A percentile compares a stretch with the other conserved stretches of the same genome.
Conservation (phyloP, 2,888 invertebrate species). For the Exephanes ischioxanthus region DNA sequence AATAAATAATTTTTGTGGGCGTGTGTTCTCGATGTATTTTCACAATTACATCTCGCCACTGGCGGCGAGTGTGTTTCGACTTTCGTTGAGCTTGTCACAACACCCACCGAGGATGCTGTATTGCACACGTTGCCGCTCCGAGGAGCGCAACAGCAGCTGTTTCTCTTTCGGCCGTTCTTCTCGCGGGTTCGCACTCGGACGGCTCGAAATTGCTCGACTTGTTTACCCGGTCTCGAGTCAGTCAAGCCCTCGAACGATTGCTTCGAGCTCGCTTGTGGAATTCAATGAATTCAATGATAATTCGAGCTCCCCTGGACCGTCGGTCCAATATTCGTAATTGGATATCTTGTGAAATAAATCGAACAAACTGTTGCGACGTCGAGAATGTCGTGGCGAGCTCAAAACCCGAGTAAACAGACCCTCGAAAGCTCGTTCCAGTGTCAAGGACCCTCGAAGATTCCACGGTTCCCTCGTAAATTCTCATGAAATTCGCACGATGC, state of each 20-base stretch:
- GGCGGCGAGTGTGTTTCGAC: background rate
- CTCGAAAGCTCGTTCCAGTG: slow-evolving; percentile 6
- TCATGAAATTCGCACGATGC: slow-evolving; percentile 20
- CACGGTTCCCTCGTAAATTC: slow-evolving; percentile 11
- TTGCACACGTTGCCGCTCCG: background rate
- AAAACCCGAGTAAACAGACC: background rate
- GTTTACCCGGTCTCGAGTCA: background rate
- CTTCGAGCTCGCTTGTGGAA: background rate
- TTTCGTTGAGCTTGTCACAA: background rate
- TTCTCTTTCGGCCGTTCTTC: background rate
- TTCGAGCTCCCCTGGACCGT: too few relatives aligned
- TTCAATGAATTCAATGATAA: too few relatives aligned
- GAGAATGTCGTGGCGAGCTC: background rate
- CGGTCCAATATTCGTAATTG: too few relatives aligned
- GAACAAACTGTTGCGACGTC: background rate
- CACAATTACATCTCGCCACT: background rate
- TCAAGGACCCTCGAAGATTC: slow-evolving; percentile 42
- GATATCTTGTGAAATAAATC: background rate
- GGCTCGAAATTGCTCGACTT: background rate
- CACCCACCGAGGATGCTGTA: background rate
- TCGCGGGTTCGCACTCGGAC: background rate
- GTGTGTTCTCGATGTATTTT: background rate
- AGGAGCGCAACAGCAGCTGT: background rate
- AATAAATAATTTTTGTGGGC: too few relatives aligned
- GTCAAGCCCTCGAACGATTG: background rate